Evolutionary conservation across 2,797 vertebrate genomes (phyloP), one percentile per base, ranked within the genome.

Genomic region (Pipistrellus pipistrellus): DNA sequence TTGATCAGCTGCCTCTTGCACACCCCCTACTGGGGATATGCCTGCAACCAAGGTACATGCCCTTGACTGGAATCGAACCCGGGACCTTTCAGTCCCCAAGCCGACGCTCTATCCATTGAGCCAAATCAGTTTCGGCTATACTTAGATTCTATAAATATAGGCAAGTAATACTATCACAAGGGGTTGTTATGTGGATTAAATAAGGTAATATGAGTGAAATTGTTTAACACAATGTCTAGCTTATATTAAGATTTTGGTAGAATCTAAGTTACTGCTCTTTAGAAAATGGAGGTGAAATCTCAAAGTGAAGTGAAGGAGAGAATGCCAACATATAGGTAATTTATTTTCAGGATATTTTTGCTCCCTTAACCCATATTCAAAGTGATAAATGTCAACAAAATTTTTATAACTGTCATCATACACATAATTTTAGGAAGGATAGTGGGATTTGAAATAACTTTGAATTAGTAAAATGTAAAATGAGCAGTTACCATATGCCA

Each of bases 381-480:
- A 76, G 11, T 86, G 73, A 55, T 18, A 85, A 68, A 48, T 41
- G 25, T 30, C 91, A 80, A 82, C n/a, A 89, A 23, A 78, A 35
- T 57, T 76, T 6, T 85, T 90, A 18, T 38, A 53, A 15, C 11
- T 92, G 23, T 75, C 25, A 9, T 35, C 69, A 48, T 6, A 66
- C 4, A 69, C 8, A 73, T 62, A 44, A 41, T 77, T 93, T 76
- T 27, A 80, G 51, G 44, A 80, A 84, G 6, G 20, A 72, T 46
- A 82, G 77, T 85, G 38, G 25, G 18, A 95, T 82, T 90, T 84
- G 66, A 64, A 91, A 88, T 55, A 53, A 69, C 85, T 77, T 32
- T 80, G 86, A 93, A 76, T 86, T 35, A n/a, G 38, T 38, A 38
- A 38, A 38, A 38, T 38, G 5, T 91, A 35, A 80, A 85, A 59